Evolutionary conservation across 1,140 invertebrate genomes (phyloP).

Genomic region (Philaenus spumarius): DNA sequence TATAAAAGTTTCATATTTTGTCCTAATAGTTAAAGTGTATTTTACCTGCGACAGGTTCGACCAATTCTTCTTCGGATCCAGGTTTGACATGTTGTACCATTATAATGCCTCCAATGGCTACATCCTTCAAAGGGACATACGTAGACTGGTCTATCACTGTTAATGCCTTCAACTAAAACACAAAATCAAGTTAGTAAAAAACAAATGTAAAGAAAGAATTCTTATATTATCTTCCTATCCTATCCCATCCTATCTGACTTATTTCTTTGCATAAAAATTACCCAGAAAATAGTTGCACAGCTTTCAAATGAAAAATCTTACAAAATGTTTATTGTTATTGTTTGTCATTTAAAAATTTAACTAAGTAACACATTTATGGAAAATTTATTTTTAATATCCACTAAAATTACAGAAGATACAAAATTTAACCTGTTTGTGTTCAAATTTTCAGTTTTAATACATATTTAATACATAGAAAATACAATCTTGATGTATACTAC

Average conservation of each 20-base stretch:
- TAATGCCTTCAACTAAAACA: constrained; percentile 66
- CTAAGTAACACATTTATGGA: too few relatives aligned
- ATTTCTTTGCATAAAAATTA: too few relatives aligned
- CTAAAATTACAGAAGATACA: too few relatives aligned
- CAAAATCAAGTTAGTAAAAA: background rate
- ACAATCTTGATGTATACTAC: too few relatives aligned
- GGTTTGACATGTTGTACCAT: constrained; percentile 82
- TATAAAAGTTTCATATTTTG: too few relatives aligned
- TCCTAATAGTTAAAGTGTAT: background rate
- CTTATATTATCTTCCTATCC: background rate
- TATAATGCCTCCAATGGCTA: constrained; percentile 91
- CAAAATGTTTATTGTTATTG: background rate
- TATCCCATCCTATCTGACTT: background rate
- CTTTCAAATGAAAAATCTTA: background rate
- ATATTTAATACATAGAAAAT: too few relatives aligned
- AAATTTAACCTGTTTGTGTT: too few relatives aligned
- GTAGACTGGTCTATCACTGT: constrained; percentile 69
- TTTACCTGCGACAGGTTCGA: constrained; percentile 80
- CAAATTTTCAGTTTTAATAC: too few relatives aligned
- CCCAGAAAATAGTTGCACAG: background rate
- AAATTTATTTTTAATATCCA: too few relatives aligned
- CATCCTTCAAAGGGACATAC: constrained; percentile 84
- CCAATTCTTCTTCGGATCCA: constrained; percentile 73
- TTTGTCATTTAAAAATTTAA: too few relatives aligned
- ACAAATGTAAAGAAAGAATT: background rate